These are phyloP conservation scores for Plagiodera versicolora DNA, from an alignment of 2,888 invertebrate species.

Conservation along the genomic window DNA sequence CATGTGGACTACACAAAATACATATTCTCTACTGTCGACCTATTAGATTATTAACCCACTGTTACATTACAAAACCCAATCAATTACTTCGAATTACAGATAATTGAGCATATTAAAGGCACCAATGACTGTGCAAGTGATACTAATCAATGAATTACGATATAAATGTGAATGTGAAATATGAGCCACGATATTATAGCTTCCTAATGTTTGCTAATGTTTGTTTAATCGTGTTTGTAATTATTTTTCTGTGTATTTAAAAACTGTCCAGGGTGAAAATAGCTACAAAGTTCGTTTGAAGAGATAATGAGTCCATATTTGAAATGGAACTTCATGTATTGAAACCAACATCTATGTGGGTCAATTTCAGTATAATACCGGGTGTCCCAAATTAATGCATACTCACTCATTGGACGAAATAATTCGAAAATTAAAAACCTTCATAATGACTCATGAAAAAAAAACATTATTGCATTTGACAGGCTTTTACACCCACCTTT, in stretches of 20 bases:
- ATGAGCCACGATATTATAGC: constrained; percentile 10
- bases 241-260: too few species aligned
- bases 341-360: too few species aligned
- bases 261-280: neutral
- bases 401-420: too few species aligned
- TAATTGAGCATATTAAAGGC: constrained; percentile 27
- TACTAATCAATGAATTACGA: constrained; percentile 17
- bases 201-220: constrained; percentile 15
- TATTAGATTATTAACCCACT: constrained; percentile 23
- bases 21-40: neutral
- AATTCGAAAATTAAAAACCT: too few species aligned
- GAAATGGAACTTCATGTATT: too few species aligned
- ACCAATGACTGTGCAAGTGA: constrained; percentile 16
- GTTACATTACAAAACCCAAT: constrained; percentile 23
- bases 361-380: too few species aligned
- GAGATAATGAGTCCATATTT: constrained; percentile 4
- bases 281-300: neutral
- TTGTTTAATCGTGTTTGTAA: constrained; percentile 4
- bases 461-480: too few species aligned
- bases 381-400: too few species aligned
- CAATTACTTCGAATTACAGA: constrained; percentile 26
- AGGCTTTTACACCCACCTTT: too few species aligned
- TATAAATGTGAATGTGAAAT: constrained; percentile 16
- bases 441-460: too few species aligned
- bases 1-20: neutral